Conservation (phyloP, 64 coral and sea anemone genomes). For the Pocillopora verrucosa region DNA sequence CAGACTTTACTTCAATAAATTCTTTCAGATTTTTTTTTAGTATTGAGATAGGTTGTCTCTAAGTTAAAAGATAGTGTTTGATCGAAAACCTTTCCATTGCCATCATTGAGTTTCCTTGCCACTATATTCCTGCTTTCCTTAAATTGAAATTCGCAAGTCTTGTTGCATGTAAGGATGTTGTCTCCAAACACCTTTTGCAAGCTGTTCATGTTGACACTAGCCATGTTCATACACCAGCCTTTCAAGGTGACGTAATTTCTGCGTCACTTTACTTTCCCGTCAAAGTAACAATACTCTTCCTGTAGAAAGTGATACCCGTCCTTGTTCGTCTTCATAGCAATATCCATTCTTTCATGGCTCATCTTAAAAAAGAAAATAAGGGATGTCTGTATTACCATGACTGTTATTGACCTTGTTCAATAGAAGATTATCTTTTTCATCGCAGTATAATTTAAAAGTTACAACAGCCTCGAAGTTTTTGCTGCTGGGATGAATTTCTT, state of each 20-base stretch:
- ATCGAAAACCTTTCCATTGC: slow-evolving; percentile 19
- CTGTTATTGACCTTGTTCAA: neutral
- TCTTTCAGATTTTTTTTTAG: slow-evolving; percentile 32
- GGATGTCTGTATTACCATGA: neutral
- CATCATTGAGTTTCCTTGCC: neutral
- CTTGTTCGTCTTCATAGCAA: neutral
- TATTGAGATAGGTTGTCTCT: neutral
- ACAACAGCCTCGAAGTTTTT: slow-evolving; percentile 2
- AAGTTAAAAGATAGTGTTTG: neutral
- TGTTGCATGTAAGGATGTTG: neutral
- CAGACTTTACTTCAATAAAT: slow-evolving; percentile 24
- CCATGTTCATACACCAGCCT: slow-evolving; percentile 31
- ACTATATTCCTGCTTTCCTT: slow-evolving; percentile 33
- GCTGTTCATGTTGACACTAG: slow-evolving; percentile 24
- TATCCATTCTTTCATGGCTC: neutral
- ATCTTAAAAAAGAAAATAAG: neutral
- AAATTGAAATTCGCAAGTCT: slow-evolving; percentile 43
- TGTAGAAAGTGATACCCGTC: neutral
- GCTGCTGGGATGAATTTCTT: neutral
- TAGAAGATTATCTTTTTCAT: neutral
- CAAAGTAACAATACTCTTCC: neutral
- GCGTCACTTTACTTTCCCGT: slow-evolving; percentile 8
- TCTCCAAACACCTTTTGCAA: slow-evolving; percentile 21
- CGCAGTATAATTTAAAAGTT: neutral
- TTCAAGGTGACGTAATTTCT: too few species aligned